Evolutionary conservation across 2,797 vertebrate genomes (phyloP).

Genomic region (Pangasius sanitwongsei): DNA sequence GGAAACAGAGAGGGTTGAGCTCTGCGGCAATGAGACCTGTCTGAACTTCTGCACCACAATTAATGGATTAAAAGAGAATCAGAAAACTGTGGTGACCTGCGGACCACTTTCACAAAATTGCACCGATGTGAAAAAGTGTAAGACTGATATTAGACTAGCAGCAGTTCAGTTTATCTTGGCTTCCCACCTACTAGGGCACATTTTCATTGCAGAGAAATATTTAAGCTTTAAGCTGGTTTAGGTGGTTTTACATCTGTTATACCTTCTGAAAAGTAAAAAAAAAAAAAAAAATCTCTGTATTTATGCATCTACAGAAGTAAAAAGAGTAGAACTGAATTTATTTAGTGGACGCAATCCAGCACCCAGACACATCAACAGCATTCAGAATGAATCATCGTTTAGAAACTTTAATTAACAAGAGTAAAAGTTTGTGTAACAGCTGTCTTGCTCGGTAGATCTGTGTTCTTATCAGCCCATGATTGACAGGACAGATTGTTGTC

Average conservation of each 20-base stretch:
- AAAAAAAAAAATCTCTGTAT: neutral
- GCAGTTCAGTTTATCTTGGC: neutral
- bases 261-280: neutral
- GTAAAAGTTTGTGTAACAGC: conserved; percentile 14
- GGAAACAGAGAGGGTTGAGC: neutral
- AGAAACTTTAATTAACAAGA: conserved; percentile 8
- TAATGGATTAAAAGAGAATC: conserved; percentile 18
- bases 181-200: neutral
- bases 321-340: neutral
- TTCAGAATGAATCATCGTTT: neutral
- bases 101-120: neutral
- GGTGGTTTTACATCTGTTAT: neutral
- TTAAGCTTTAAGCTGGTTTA: neutral
- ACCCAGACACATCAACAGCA: neutral
- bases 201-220: neutral
- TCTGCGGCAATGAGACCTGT: conserved; percentile 13
- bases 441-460: neutral
- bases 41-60: conserved; percentile 18
- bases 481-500: conserved; percentile 32
- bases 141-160: neutral
- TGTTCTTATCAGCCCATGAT: neutral
- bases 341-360: neutral
- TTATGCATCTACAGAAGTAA: neutral
- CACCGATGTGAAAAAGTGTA: neutral
- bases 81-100: conserved; percentile 3